Evolutionary conservation across 2,797 vertebrate species (phyloP).

Genomic region (Poeciliopsis paucimaculata): DNA sequence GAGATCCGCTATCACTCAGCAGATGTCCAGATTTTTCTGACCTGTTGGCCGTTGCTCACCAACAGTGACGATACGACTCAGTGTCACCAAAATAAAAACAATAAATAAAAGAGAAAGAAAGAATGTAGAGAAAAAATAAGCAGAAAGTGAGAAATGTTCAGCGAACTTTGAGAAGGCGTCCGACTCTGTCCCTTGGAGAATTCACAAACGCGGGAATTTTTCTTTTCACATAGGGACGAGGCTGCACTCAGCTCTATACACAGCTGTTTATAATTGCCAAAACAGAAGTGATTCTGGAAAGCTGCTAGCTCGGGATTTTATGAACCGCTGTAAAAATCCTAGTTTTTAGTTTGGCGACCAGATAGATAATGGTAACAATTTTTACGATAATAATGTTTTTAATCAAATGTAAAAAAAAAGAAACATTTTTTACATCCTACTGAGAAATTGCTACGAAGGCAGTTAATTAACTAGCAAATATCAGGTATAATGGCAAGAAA

Average conservation of each 20-base stretch:
- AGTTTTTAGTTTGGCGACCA: no score
- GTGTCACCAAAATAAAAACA: background rate
- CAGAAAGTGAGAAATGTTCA: background rate
- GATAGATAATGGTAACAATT: background rate
- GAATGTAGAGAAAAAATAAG: background rate
- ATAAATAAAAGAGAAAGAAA: background rate
- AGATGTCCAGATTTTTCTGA: background rate
- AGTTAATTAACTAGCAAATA: background rate
- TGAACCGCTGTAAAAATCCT: no score
- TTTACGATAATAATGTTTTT: background rate
- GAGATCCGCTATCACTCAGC: background rate
- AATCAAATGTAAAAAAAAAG: background rate
- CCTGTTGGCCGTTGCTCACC: background rate
- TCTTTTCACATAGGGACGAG: background rate
- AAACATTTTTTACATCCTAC: no score
- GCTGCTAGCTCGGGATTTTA: background rate
- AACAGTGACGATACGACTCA: background rate
- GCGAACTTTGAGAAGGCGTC: background rate
- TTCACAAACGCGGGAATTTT: background rate
- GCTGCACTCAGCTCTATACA: background rate
- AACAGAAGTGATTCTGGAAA: background rate
- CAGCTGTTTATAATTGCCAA: background rate
- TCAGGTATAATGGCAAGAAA: background rate
- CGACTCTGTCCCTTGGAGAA: background rate
- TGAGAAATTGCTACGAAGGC: background rate